A percentile compares a stretch with the other conserved stretches of the same genome.
These are phyloP conservation scores for Drosophila asahinai DNA, from an alignment of 1,140 invertebrate genomes.

Conservation along the genomic window DNA sequence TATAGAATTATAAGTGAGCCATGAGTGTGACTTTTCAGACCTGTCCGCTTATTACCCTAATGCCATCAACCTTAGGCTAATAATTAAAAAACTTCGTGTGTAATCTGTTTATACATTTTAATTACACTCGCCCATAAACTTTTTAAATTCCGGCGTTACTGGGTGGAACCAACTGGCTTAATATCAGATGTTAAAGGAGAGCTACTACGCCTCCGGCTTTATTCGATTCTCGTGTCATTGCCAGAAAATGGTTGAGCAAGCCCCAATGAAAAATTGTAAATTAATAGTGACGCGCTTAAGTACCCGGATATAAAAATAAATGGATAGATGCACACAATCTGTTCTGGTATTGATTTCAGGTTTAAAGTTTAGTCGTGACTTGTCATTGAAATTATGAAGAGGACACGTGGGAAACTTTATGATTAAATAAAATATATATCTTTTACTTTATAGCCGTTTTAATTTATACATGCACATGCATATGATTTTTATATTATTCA, in stretches of 20 bases:
- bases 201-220: conserved; percentile 3
- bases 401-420: conserved; percentile 1
- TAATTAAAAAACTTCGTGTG: conserved; percentile 23
- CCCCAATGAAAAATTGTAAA: conserved; percentile 11
- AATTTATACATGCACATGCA: too few species aligned
- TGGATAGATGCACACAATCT: conserved; percentile 25
- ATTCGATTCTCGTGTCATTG: conserved; percentile 17
- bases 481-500: neutral
- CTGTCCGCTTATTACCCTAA: conserved; percentile 10
- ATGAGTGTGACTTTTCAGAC: conserved; percentile 2
- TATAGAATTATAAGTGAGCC: neutral
- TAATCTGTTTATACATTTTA: conserved; percentile 27
- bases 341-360: conserved; percentile 30
- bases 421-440: neutral
- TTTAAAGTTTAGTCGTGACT: conserved; percentile 42
- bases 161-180: conserved; percentile 19
- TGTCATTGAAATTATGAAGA: conserved; percentile 18
- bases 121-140: conserved; percentile 3
- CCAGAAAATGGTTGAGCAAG: conserved; percentile 18
- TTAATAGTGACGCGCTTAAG: conserved; percentile 17
- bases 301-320: conserved; percentile 44
- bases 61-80: conserved; percentile 4
- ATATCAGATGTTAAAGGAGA: conserved; percentile 19
- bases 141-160: neutral
- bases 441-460: neutral